Evolutionary conservation across 2,113 vertebrate genomes (phyloP).

Genomic region (Propithecus coquereli): DNA sequence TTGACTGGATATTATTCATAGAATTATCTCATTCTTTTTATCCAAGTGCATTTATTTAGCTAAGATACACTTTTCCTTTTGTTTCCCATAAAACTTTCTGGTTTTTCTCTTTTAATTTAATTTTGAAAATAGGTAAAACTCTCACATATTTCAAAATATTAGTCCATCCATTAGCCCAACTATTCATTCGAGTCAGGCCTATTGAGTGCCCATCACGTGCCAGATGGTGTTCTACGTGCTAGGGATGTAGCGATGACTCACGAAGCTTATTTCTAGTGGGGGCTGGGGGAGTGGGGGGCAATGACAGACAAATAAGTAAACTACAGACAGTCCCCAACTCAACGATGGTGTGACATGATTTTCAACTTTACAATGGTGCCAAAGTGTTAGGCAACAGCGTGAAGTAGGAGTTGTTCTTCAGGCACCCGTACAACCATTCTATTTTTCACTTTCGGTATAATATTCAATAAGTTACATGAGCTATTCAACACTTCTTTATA

Average conservation of each 20-base stretch:
- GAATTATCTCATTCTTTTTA: background rate
- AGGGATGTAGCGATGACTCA: background rate
- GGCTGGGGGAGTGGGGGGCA: no score
- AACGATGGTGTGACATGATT: no score
- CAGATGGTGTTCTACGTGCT: background rate
- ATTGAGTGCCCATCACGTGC: no score
- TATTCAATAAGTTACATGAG: no score
- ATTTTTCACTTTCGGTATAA: no score
- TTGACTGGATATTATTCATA: background rate
- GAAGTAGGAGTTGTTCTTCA: no score
- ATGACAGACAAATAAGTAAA: no score
- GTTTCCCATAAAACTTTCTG: background rate
- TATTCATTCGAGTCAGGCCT: background rate
- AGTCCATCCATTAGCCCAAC: background rate
- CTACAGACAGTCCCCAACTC: no score
- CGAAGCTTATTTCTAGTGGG: background rate
- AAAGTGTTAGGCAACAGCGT: no score
- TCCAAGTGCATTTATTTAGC: background rate
- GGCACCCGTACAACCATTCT: no score
- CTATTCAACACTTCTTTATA: no score
- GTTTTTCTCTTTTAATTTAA: background rate
- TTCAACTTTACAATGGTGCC: no score
- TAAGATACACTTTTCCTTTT: background rate
- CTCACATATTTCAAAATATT: background rate
- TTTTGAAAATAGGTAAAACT: background rate